A percentile compares a stretch with the other conserved stretches of the same genome.
Conservation (phyloP, 2,113 vertebrate genomes). For the Bothrops jararaca region DNA sequence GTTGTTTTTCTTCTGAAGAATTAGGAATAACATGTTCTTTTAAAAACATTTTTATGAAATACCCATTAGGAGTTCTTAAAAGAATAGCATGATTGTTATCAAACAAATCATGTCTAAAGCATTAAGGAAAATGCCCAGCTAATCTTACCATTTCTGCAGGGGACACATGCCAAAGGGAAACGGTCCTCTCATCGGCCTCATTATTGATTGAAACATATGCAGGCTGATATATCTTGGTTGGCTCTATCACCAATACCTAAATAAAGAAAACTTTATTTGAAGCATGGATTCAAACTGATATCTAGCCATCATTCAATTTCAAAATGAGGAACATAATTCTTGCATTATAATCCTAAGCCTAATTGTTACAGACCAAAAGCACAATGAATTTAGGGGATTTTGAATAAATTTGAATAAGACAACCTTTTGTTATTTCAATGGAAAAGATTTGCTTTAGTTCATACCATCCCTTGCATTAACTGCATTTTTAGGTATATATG, state of each 20-base stretch:
- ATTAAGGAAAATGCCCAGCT: neutral
- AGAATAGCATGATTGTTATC: neutral
- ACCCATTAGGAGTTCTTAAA: neutral
- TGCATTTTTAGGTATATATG: neutral
- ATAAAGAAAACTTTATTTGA: constrained; percentile 32
- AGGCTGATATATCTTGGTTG: constrained; percentile 89
- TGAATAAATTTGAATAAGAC: neutral
- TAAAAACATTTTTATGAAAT: neutral
- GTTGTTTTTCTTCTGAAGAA: neutral
- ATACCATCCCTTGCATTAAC: neutral
- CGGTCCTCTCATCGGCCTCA: constrained; percentile 87
- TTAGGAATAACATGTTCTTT: neutral
- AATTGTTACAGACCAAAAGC: neutral
- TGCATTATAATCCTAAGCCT: neutral
- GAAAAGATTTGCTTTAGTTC: neutral
- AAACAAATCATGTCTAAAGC: neutral
- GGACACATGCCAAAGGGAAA: constrained; percentile 91
- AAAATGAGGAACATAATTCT: constrained; percentile 1
- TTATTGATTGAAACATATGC: constrained; percentile 92
- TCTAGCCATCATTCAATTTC: neutral
- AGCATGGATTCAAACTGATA: neutral
- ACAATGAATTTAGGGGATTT: neutral
- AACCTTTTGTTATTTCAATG: neutral
- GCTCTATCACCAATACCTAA: constrained; percentile 92
- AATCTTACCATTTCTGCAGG: constrained; percentile 83